A percentile compares a stretch with the other conserved stretches of the same genome.
These are phyloP conservation scores for Meloidogyne floridensis DNA, from an alignment of 1,140 invertebrate species.

Conservation along the genomic window DNA sequence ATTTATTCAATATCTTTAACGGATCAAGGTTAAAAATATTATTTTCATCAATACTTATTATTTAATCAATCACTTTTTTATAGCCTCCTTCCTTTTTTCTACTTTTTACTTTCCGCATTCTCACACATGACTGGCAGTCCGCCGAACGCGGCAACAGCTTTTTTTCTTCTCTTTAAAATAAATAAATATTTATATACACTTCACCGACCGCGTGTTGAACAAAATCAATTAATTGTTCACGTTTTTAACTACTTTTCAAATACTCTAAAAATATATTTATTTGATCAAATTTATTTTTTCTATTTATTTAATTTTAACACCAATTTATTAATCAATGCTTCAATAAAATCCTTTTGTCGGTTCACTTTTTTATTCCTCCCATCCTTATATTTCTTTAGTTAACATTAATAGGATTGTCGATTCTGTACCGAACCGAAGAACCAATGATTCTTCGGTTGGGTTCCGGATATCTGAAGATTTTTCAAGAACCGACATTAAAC, in stretches of 20 bases:
- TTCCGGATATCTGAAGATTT: no score
- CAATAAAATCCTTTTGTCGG: no score
- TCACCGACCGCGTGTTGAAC: not conserved
- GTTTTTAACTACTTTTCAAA: not conserved
- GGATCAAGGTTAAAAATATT: no score
- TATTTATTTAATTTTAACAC: not conserved
- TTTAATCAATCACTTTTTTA: not conserved
- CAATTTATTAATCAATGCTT: no score
- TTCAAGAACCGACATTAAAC: no score
- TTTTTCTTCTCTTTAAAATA: constrained; percentile 4
- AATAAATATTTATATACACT: not conserved
- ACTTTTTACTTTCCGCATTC: not conserved
- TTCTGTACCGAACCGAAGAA: no score
- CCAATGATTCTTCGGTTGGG: no score
- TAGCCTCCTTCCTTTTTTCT: not conserved
- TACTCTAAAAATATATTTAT: not conserved
- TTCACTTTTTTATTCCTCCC: no score
- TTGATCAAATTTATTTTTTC: not conserved
- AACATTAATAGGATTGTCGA: no score
- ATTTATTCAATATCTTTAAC: no score
- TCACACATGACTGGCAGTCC: not conserved
- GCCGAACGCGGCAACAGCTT: not conserved
- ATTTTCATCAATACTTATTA: not conserved
- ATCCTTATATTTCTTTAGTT: no score
- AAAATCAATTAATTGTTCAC: constrained; percentile 3